Evolutionary conservation across 2,888 invertebrate genomes (phyloP), one percentile per base, ranked within the genome.

Genomic region (Philhelius pedissequus): DNA sequence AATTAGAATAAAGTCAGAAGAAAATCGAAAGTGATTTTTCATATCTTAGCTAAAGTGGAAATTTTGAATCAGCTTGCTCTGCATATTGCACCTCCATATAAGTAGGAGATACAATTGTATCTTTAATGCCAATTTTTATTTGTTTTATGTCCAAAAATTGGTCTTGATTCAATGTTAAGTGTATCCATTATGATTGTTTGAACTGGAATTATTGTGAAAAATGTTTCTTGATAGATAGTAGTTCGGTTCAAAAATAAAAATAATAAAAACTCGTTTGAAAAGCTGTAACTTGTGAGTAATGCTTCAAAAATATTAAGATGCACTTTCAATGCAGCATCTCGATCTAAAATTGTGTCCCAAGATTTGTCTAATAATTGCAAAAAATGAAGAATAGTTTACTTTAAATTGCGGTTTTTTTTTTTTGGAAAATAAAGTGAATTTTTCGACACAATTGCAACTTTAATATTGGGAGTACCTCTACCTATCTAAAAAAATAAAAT

Each of bases 241-340:
- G 22, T 25, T 68, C 30, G 18, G 35, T 11, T 66, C 32, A 54
- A 18, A 18, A 62, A 62, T 11, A 48, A 18, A 50, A 52, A 62
- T 11, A 48, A 18, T 43, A 52, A 52, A 52, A 83, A 83, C 83
- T 75, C 38, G 83, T 83, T 83, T 75, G 18, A 22, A 43, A 79
- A 58, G 25, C 45, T 74, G 64, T 79, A 79, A 58, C 18, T 52
- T 74, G 64, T 79, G 82, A 74, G 83, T 83, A 66, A 50, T 74
- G 60, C 69, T 52, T 64, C 27, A n/a, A 58, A 64, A 56, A 25
- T 50, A 30, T n/a, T n/a, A n/a, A n/a, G n/a, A n/a, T n/a, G n/a
- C n/a, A n/a, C n/a, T n/a, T n/a, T n/a, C n/a, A n/a, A n/a, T n/a
- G n/a, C n/a, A n/a, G n/a, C n/a, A n/a, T n/a, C n/a, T n/a, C n/a